Conservation (phyloP, 2,888 invertebrate species). For the Pseudococcus jackbeardsleyi region DNA sequence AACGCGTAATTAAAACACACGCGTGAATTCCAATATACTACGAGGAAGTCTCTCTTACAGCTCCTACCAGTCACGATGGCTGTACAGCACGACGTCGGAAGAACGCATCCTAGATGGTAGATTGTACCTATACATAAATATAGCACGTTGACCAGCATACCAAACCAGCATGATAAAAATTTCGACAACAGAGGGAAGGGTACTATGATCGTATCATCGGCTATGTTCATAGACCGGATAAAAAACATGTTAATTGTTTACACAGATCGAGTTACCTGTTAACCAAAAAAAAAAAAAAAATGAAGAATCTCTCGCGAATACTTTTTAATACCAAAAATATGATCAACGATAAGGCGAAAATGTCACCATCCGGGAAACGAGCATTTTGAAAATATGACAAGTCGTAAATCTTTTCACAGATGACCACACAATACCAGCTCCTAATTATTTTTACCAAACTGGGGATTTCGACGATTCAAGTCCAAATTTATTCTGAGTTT, state of each 20-base stretch:
- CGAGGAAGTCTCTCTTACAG: slow-evolving; percentile 18
- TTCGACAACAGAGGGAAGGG: neutral
- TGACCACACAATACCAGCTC: neutral
- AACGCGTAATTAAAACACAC: slow-evolving; percentile 36
- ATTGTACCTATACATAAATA: slow-evolving; percentile 5
- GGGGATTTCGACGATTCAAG: too few species aligned
- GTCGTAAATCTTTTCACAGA: neutral
- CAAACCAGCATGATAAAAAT: slow-evolving; percentile 6
- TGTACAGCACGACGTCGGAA: slow-evolving; percentile 46
- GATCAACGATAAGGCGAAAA: slow-evolving; percentile 4
- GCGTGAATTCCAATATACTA: slow-evolving; percentile 9
- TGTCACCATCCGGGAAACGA: slow-evolving; percentile 7
- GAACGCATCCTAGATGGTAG: slow-evolving; percentile 38
- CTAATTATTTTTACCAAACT: too few species aligned
- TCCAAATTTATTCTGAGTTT: too few species aligned
- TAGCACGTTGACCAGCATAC: slow-evolving; percentile 3
- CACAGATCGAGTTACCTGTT: neutral
- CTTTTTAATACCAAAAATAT: neutral
- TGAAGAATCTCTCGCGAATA: neutral
- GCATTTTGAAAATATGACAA: neutral
- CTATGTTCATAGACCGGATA: neutral
- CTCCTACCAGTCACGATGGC: slow-evolving; percentile 21
- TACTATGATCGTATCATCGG: neutral
- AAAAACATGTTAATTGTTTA: slow-evolving; percentile 42
- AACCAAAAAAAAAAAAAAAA: neutral